Evolutionary conservation across 2,113 vertebrate species (phyloP).

Genomic region (Dascyllus trimaculatus): DNA sequence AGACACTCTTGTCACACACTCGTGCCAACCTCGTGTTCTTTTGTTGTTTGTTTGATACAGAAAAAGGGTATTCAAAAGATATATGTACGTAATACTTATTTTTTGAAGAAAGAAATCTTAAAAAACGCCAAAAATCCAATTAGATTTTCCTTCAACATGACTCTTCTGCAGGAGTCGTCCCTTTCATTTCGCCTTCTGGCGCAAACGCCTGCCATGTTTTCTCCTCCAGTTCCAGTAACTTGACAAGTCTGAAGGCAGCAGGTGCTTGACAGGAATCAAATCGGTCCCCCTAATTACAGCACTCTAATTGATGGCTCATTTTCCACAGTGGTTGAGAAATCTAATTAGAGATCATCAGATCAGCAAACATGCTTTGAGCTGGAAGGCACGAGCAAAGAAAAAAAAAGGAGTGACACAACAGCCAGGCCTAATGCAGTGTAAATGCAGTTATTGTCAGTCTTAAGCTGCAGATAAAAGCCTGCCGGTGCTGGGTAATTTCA

Average conservation of each 20-base stretch:
- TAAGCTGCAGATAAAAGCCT: slow-evolving; percentile 16
- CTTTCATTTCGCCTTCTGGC: neutral
- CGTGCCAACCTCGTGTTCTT: neutral
- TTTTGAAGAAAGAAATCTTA: neutral
- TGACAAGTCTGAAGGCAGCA: slow-evolving; percentile 65
- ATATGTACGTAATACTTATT: neutral
- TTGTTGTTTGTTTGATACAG: neutral
- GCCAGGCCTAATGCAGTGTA: slow-evolving; percentile 34
- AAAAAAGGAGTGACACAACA: slow-evolving; percentile 60
- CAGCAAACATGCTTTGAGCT: slow-evolving; percentile 68
- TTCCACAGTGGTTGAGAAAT: slow-evolving; percentile 73
- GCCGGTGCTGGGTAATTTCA: neutral
- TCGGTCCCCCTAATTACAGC: slow-evolving; percentile 61
- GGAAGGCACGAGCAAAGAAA: slow-evolving; percentile 43
- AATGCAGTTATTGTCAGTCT: slow-evolving; percentile 46
- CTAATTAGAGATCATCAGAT: slow-evolving; percentile 78
- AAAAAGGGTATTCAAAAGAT: neutral
- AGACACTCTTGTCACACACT: neutral
- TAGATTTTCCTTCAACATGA: too few relatives aligned
- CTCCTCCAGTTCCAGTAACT: slow-evolving; percentile 48
- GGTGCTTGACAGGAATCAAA: slow-evolving; percentile 78
- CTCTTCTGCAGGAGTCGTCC: too few relatives aligned
- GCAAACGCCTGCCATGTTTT: neutral
- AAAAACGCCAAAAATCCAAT: too few relatives aligned
- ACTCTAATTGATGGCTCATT: slow-evolving; percentile 79